A percentile compares a stretch with the other conserved stretches of the same genome.
Evolutionary conservation across 2,888 invertebrate genomes (phyloP).

Genomic region (Sinentomon sp.): DNA sequence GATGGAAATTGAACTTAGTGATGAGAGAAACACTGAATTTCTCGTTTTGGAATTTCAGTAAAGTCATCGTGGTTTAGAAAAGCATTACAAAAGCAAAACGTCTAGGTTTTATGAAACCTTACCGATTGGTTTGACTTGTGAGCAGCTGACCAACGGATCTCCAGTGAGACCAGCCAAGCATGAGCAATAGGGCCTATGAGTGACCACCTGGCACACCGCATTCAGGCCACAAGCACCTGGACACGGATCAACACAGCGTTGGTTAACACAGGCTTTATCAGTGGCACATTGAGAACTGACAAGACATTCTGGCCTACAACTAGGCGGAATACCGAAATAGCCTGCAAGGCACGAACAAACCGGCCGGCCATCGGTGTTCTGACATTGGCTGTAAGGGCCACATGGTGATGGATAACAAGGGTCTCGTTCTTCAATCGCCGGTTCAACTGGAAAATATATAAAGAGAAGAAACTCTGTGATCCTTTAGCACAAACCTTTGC

Average conservation of each 20-base stretch:
- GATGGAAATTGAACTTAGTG: too few species aligned
- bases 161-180: slow-evolving; percentile 36
- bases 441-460: too few species aligned
- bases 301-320: slow-evolving; percentile 46
- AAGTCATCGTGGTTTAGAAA: slow-evolving; percentile 7
- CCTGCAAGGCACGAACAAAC: slow-evolving; percentile 52
- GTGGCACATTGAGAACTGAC: slow-evolving; percentile 13
- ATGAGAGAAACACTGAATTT: too few species aligned
- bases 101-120: slow-evolving; percentile 14
- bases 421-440: slow-evolving; percentile 29
- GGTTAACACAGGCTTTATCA: slow-evolving; percentile 14
- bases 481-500: too few species aligned
- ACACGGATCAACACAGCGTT: slow-evolving; percentile 33
- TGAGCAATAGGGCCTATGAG: slow-evolving; percentile 19
- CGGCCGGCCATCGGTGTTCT: slow-evolving; percentile 43
- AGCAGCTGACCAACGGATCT: slow-evolving; percentile 57
- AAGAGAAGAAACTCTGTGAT: too few species aligned
- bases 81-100: slow-evolving; percentile 3
- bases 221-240: slow-evolving; percentile 41
- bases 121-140: slow-evolving; percentile 23
- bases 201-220: slow-evolving; percentile 34
- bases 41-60: too few species aligned
- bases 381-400: slow-evolving; percentile 57
- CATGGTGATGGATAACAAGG: slow-evolving; percentile 47
- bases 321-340: slow-evolving; percentile 49